Evolutionary conservation across 1,140 invertebrate species (phyloP).

Genomic region (Drosophila equinoxialis): DNA sequence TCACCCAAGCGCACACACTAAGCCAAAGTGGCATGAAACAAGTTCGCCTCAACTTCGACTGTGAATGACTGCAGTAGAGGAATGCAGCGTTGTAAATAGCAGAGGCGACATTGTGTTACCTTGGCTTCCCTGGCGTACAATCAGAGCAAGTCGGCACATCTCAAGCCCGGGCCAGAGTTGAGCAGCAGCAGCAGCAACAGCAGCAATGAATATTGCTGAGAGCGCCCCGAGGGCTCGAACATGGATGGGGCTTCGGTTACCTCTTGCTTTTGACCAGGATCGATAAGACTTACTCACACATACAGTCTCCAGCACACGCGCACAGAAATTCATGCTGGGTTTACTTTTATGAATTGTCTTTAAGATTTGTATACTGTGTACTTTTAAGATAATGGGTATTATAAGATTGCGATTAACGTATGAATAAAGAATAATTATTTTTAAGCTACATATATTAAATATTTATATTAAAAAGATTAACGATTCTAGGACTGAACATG

Average conservation of each 20-base stretch:
- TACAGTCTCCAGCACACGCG: conserved; percentile 18
- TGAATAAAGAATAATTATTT: background rate
- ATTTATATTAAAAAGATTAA: too few species aligned
- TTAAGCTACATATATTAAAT: too few species aligned
- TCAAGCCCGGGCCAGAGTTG: conserved; percentile 25
- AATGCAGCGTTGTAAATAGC: conserved; percentile 77
- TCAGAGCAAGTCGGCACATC: conserved; percentile 35
- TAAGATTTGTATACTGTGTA: conserved; percentile 40
- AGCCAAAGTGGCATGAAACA: conserved; percentile 75
- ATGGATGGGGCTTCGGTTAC: conserved; percentile 59
- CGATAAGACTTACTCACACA: conserved; percentile 62
- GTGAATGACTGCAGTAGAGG: conserved; percentile 74
- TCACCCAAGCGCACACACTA: conserved; percentile 58
- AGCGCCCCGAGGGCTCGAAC: conserved; percentile 76
- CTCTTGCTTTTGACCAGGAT: conserved; percentile 74
- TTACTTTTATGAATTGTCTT: conserved; percentile 73
- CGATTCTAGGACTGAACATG: too few species aligned
- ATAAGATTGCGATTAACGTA: background rate
- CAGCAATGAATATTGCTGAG: conserved; percentile 79
- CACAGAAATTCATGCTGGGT: conserved; percentile 31
- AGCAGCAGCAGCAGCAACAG: conserved; percentile 37
- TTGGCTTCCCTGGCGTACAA: conserved; percentile 29
- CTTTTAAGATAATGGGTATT: background rate
- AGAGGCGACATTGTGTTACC: conserved; percentile 34
- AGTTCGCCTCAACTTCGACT: conserved; percentile 56